Base-by-base conservation (phyloP, 2,888 invertebrate genomes). In the Ptilodon capucinus region DNA sequence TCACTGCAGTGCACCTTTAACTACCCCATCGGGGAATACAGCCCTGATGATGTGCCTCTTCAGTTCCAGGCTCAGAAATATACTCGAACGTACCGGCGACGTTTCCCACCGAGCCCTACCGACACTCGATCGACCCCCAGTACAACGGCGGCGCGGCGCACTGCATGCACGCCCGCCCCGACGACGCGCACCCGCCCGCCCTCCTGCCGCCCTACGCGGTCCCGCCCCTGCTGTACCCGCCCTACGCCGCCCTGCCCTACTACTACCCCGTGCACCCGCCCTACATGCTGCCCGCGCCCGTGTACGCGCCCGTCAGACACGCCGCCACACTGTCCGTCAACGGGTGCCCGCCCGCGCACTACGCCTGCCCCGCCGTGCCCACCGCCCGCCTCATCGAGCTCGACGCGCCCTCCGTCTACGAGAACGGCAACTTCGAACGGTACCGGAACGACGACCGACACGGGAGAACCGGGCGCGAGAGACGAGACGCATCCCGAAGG, bases 341-440 rank as follows among this genome's bases (percentile, higher is more conserved):
- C 51, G 92, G 92, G 0, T 92, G 86, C 66, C 88, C 88, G 0
- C 75, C 86, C 14, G 55, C 81, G 0, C 81, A 82, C 36, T 79
- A 86, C 48, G 85, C 87, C 61, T 92, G 91, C 59, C 84, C 91
- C 0, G 60, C 91, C 11, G 94, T 95, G 7, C 95, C 95, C 0
- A 95, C 94, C 0, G 95, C 86, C 0, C 93, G 94, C 66, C 76
- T 95, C 9, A 95, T 95, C 54, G 95, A 95, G 71, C 64, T 95
- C 13, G 95, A 95, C 41, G 57, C 88, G 38, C 79, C 92, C 0
- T 79, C 81, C 0, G 72, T 80, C 2, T 88, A 87, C 53, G 87
- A 89, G 57, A 89, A 87, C 51, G 81, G 85, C 0, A 84, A 80
- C 51, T 82, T 83, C 45, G 84, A 83, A 40, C 70, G 73, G 48